Percentiles rank a stretch among this genome's conserved stretches.
Evolutionary conservation across 2,888 invertebrate species (phyloP).

Genomic region (Eupithecia vulgata): DNA sequence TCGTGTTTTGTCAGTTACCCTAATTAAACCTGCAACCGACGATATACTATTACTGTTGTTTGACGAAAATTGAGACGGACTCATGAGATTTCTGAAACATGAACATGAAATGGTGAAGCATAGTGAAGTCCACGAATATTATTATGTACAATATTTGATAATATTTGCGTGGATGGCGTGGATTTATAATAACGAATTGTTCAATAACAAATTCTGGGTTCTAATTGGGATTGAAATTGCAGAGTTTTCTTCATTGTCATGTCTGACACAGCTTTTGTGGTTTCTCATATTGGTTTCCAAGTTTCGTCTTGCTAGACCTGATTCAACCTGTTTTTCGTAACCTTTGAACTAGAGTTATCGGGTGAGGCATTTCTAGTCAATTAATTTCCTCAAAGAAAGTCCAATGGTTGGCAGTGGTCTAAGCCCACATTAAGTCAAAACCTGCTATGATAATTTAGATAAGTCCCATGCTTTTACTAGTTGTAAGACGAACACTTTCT

Average conservation of each 20-base stretch:
- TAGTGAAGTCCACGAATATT: not conserved
- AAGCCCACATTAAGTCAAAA: slow-evolving; percentile 56
- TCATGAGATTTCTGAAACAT: not conserved
- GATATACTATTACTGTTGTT: too few species aligned
- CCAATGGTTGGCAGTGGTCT: slow-evolving; percentile 8
- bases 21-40: too few species aligned
- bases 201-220: not conserved
- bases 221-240: not conserved
- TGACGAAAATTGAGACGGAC: too few species aligned
- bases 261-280: not conserved
- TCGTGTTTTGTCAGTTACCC: too few species aligned
- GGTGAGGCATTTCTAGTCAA: slow-evolving; percentile 7
- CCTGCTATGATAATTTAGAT: slow-evolving; percentile 60
- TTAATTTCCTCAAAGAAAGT: slow-evolving; percentile 17
- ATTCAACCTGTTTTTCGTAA: slow-evolving; percentile 6
- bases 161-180: not conserved
- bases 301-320: not conserved
- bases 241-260: not conserved
- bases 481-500: slow-evolving; percentile 59
- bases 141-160: not conserved
- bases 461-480: slow-evolving; percentile 46
- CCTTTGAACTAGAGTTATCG: slow-evolving; percentile 6
- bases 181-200: not conserved
- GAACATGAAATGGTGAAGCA: not conserved
- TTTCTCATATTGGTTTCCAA: not conserved